Evolutionary conservation across 2,797 vertebrate species (phyloP).

Genomic region (Semotilus atromaculatus): DNA sequence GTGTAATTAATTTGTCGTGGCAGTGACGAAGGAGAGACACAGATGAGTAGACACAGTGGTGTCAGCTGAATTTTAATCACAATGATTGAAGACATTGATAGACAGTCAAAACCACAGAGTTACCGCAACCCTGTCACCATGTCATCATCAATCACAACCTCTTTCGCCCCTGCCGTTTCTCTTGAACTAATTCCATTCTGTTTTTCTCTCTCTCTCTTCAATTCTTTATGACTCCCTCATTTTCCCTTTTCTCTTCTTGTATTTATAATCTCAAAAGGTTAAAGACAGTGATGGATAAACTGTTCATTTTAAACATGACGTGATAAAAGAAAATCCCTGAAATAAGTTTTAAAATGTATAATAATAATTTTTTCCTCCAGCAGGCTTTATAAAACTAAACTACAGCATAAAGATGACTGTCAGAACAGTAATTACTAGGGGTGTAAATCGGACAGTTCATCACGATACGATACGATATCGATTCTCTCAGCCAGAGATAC

Average conservation of each 20-base stretch:
- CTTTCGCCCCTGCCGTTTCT: slow-evolving; percentile 49
- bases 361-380: neutral
- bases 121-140: slow-evolving; percentile 48
- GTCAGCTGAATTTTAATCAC: slow-evolving; percentile 65
- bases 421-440: too few relatives aligned
- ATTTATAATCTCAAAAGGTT: neutral
- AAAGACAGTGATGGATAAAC: slow-evolving; percentile 8
- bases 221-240: slow-evolving; percentile 7
- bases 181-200: slow-evolving; percentile 50
- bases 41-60: slow-evolving; percentile 32
- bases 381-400: neutral
- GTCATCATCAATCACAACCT: slow-evolving; percentile 44
- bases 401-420: neutral
- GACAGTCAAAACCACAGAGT: slow-evolving; percentile 61
- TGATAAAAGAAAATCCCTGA: neutral
- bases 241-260: neutral
- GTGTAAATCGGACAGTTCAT: too few relatives aligned
- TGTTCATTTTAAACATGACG: neutral
- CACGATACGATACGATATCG: too few relatives aligned
- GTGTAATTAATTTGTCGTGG: slow-evolving; percentile 48
- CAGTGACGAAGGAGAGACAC: slow-evolving; percentile 44
- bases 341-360: neutral
- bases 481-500: too few relatives aligned
- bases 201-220: slow-evolving; percentile 49
- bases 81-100: slow-evolving; percentile 69